Conservation (phyloP, 1,140 invertebrate species). For the Zaprionus kolodkinae region DNA sequence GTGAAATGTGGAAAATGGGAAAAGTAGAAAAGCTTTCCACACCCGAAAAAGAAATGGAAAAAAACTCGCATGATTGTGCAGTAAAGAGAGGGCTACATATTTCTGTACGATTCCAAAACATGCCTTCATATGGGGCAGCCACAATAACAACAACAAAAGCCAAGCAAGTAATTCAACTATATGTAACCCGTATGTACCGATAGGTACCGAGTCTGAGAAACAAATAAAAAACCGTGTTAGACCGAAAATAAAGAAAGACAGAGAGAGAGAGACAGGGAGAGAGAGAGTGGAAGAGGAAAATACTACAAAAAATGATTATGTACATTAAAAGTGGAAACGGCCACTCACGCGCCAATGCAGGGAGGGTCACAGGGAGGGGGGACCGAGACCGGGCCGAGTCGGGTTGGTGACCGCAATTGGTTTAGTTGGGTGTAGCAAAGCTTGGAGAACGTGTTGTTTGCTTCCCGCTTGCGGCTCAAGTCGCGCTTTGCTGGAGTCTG, state of each 20-base stretch:
- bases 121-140: constrained; percentile 35
- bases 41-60: constrained; percentile 30
- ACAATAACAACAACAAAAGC: constrained; percentile 16
- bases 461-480: constrained; percentile 64
- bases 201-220: constrained; percentile 39
- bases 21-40: constrained; percentile 62
- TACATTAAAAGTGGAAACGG: constrained; percentile 75
- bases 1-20: constrained; percentile 45
- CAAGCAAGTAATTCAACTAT: constrained; percentile 24
- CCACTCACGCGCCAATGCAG: constrained; percentile 66
- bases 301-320: constrained; percentile 69
- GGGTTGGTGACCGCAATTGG: constrained; percentile 61
- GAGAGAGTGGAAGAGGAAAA: constrained; percentile 31
- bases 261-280: constrained; percentile 19
- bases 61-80: constrained; percentile 35
- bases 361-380: constrained; percentile 3
- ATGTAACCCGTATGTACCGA: constrained; percentile 5
- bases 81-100: constrained; percentile 21
- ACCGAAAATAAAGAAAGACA: constrained; percentile 41
- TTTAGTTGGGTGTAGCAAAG: constrained; percentile 47
- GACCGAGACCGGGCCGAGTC: background rate
- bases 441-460: constrained; percentile 69
- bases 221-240: constrained; percentile 48
- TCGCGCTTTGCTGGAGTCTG: constrained; percentile 24
- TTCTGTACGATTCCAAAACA: constrained; percentile 10